phyloP scores from a whole-genome alignment of 2,113 vertebrate genomes.

The Alaudala cheleensis region DNA sequence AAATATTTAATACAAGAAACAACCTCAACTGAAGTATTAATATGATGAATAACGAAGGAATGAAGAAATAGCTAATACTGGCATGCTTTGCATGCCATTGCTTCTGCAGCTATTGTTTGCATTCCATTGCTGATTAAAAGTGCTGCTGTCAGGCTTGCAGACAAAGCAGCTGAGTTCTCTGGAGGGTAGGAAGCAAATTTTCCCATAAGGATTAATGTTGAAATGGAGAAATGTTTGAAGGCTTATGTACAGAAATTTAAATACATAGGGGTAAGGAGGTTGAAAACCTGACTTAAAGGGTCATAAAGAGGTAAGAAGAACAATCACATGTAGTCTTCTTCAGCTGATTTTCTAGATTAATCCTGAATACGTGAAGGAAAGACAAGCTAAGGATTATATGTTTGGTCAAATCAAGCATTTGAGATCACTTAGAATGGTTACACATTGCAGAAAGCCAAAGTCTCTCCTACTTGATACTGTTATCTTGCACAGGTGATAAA shows the following conservation, averaged over 20 bases:
- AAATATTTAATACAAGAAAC: background rate
- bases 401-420: background rate
- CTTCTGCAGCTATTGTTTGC: slow-evolving; percentile 24
- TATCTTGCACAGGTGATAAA: background rate
- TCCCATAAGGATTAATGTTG: background rate
- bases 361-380: background rate
- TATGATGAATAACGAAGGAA: background rate
- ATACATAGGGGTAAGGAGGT: background rate
- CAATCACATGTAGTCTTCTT: background rate
- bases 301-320: no score
- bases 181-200: background rate
- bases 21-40: background rate
- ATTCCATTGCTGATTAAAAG: slow-evolving; percentile 36
- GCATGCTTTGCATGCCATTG: background rate
- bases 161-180: background rate
- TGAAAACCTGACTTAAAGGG: background rate
- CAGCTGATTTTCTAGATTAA: background rate
- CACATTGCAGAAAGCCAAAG: background rate
- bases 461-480: background rate
- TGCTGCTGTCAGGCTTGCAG: background rate
- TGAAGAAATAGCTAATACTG: background rate
- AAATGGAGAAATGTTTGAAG: background rate
- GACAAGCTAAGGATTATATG: background rate
- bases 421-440: background rate
- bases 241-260: background rate